Evolutionary conservation across 2,113 vertebrate species (phyloP), one percentile per base, ranked within the genome.

Genomic region (Pongo pygmaeus): DNA sequence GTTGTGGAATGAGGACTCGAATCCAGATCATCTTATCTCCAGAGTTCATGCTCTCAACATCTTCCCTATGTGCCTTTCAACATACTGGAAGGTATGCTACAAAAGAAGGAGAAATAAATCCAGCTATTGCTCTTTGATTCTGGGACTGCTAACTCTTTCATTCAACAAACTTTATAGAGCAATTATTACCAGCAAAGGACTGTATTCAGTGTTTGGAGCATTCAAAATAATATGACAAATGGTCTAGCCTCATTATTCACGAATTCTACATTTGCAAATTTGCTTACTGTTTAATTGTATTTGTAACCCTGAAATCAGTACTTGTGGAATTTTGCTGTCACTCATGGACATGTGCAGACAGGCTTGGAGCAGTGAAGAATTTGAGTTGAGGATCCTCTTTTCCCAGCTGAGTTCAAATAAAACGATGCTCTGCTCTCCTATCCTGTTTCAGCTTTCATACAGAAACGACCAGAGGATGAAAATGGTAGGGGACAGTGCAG

Each of bases 221-320:
- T 64, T 32, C 43, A 88, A 96, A 94, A 14, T 87, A 80, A 87
- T 86, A 35, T 57, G n/a, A 94, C 38, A 93, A 84, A 86, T 72
- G 72, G 35, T 20, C 12, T 57, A 95, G 69, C 32, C 18, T 96
- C 40, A 55, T 93, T 95, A 50, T 61, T 96, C 17, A 94, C 12
- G 27, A 52, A 86, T 83, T 89, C 72, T 5, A 0, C 46, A 74
- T 86, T 86, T 75, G 70, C 52, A 94, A 74, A 86, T 69, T 91
- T 5, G 13, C 22, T 13, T 88, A 67, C 23, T 92, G 55, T 43
- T 75, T 80, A 90, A 87, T 87, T 83, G 20, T 67, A 78, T 92
- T 93, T 95, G 57, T 85, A 93, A 83, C 17, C 8, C 30, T 23
- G 12, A 59, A 90, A 64, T 85, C 85, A 92, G 74, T 86, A 64